Percentiles rank a stretch among this genome's conserved stretches.
phyloP scores from a whole-genome alignment of 2,113 vertebrate genomes.

The Triplophysa rosa region DNA sequence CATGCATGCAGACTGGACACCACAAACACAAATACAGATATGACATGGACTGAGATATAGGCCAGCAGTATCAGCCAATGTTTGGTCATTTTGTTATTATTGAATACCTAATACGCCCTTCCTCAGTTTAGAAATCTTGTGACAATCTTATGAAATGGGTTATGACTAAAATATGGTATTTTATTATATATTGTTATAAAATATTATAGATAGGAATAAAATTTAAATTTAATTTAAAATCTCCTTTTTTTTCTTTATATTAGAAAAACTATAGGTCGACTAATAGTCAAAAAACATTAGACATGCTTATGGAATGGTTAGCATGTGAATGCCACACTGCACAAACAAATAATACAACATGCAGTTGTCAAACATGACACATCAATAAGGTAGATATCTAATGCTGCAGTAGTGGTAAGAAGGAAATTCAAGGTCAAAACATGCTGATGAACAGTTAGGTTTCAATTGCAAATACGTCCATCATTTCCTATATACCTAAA shows the following conservation, averaged over 20 bases:
- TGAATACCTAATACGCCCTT: too few species aligned
- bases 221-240: too few species aligned
- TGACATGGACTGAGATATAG: neutral
- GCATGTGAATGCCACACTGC: neutral
- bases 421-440: neutral
- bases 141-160: too few species aligned
- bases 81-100: too few species aligned
- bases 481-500: neutral
- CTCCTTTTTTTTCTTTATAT: too few species aligned
- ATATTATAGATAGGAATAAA: too few species aligned
- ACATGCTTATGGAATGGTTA: neutral
- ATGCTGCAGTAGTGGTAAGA: neutral
- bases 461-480: neutral
- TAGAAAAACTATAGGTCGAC: neutral
- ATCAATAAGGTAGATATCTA: neutral
- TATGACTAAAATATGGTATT: too few species aligned
- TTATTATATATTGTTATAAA: too few species aligned
- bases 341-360: neutral
- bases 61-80: too few species aligned
- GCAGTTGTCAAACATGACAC: neutral
- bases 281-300: neutral
- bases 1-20: conserved; percentile 23
- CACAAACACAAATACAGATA: conserved; percentile 11
- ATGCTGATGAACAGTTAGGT: neutral
- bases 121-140: too few species aligned